phyloP scores from a whole-genome alignment of 2,888 invertebrate genomes.

The Watsonalla binaria region DNA sequence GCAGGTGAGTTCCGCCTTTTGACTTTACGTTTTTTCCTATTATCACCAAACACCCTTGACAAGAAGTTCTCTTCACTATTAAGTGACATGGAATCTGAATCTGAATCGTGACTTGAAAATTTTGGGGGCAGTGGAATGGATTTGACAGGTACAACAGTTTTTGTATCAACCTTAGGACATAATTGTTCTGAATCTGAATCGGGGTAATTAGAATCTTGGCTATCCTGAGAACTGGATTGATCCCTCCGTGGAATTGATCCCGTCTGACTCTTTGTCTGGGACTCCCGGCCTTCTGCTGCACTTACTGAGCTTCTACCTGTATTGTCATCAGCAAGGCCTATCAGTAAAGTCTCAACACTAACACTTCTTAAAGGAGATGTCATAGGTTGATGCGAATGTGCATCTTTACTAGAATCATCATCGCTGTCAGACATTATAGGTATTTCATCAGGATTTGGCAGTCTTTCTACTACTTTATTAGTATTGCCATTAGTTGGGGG shows the following conservation, averaged over 20 bases:
- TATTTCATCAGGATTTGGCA: constrained; percentile 68
- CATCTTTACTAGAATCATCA: constrained; percentile 29
- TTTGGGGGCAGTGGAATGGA: not conserved
- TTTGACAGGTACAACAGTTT: not conserved
- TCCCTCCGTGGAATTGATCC: constrained; percentile 41
- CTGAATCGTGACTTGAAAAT: constrained; percentile 33
- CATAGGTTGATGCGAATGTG: constrained; percentile 20
- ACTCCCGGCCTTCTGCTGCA: constrained; percentile 37
- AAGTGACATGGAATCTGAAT: constrained; percentile 63
- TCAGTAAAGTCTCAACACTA: constrained; percentile 57
- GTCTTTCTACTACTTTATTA: constrained; percentile 25
- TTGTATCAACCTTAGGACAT: not conserved
- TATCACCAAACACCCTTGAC: constrained; percentile 57
- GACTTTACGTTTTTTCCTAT: constrained; percentile 48
- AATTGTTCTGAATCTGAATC: constrained; percentile 50
- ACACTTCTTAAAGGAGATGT: constrained; percentile 37
- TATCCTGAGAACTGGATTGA: constrained; percentile 56
- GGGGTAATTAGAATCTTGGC: constrained; percentile 53
- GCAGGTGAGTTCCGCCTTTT: constrained; percentile 34
- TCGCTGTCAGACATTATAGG: constrained; percentile 52
- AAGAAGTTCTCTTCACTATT: constrained; percentile 66
- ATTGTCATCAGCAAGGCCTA: constrained; percentile 33
- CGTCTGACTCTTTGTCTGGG: constrained; percentile 40
- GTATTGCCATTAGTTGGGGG: constrained; percentile 5
- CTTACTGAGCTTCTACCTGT: constrained; percentile 35